Evolutionary conservation across 2,797 vertebrate genomes (phyloP).

Genomic region (Ptychadena robeensis): DNA sequence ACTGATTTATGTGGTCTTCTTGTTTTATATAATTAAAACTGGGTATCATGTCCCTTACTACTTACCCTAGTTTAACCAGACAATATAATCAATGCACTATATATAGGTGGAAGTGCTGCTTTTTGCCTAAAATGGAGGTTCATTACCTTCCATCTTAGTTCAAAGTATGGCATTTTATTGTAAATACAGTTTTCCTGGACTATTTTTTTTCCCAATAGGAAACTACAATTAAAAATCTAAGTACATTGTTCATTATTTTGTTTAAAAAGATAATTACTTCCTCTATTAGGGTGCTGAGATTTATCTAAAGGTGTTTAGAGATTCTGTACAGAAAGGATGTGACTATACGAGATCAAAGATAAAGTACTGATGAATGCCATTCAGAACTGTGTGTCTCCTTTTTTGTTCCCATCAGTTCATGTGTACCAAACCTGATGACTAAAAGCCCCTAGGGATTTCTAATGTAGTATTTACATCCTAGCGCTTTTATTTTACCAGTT

Average conservation of each 20-base stretch:
- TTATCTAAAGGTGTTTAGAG: conserved; percentile 25
- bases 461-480: neutral
- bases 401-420: neutral
- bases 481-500: conserved; percentile 21
- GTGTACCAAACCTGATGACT: conserved; percentile 6
- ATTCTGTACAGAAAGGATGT: conserved; percentile 16
- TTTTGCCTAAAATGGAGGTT: too few relatives aligned
- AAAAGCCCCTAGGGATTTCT: conserved; percentile 1
- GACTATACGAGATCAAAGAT: conserved; percentile 14
- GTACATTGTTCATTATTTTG: neutral
- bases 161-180: too few relatives aligned
- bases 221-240: neutral
- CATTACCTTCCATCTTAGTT: too few relatives aligned
- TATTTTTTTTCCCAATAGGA: neutral
- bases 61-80: too few relatives aligned
- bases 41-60: too few relatives aligned
- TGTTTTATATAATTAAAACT: too few relatives aligned
- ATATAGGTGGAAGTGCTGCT: too few relatives aligned
- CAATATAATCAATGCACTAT: too few relatives aligned
- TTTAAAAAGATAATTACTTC: conserved; percentile 8
- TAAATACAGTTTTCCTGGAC: too few relatives aligned
- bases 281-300: neutral
- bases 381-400: conserved; percentile 4
- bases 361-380: neutral
- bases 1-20: too few relatives aligned